Evolutionary conservation across 2,113 vertebrate genomes (phyloP).

Genomic region (Sminthopsis crassicaudata): DNA sequence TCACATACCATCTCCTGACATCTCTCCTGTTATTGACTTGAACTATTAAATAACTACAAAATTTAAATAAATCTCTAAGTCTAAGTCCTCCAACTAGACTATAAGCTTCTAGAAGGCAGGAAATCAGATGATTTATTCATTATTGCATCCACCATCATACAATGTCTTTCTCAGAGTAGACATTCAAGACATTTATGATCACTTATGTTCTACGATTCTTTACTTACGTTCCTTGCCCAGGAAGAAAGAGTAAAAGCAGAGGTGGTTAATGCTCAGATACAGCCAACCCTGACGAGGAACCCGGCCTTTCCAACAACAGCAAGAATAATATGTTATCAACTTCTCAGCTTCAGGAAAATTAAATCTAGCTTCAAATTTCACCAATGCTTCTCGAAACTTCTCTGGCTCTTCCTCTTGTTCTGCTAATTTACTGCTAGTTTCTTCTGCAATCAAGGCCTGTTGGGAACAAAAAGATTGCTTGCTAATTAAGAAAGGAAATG

Average conservation of each 20-base stretch:
- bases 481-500: background rate
- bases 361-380: slow-evolving; percentile 94
- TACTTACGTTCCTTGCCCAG: slow-evolving; percentile 96
- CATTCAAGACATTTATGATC: background rate
- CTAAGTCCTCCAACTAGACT: fast-evolving
- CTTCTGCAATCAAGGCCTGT: slow-evolving; percentile 96
- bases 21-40: background rate
- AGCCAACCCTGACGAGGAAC: slow-evolving; percentile 98
- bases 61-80: background rate
- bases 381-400: slow-evolving; percentile 93
- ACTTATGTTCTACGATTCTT: background rate
- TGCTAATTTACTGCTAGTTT: slow-evolving; percentile 90
- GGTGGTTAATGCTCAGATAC: slow-evolving; percentile 97
- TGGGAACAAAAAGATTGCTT: slow-evolving; percentile 19
- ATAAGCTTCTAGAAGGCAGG: too few species aligned
- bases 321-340: slow-evolving; percentile 94
- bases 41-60: background rate
- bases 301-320: slow-evolving; percentile 98
- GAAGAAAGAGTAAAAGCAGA: slow-evolving; percentile 98
- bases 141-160: background rate
- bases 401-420: slow-evolving; percentile 94
- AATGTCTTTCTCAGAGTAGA: background rate
- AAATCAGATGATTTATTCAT: background rate
- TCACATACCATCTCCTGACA: background rate
- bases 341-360: slow-evolving; percentile 94